Percentiles rank a stretch among this genome's conserved stretches.
These are phyloP conservation scores for Pollimyrus isidori DNA, from an alignment of 2,113 vertebrate species.

Conservation along the genomic window DNA sequence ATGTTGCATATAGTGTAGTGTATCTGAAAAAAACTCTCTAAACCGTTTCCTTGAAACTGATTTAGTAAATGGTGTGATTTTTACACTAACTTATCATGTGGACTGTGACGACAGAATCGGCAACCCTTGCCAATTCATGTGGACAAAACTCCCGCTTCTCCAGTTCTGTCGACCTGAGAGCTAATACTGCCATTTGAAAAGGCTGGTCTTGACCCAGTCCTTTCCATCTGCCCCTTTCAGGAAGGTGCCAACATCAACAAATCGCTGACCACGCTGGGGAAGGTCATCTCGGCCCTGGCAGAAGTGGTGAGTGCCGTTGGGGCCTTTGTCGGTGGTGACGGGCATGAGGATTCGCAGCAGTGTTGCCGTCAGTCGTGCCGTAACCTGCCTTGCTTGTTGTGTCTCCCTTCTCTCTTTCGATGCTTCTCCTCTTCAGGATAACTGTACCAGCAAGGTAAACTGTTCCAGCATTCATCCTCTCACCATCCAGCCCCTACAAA, in stretches of 20 bases:
- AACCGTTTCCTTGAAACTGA: not conserved
- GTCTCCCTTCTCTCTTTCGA: constrained; percentile 53
- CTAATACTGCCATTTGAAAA: not conserved
- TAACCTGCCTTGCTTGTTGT: constrained; percentile 49
- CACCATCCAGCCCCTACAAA: not conserved
- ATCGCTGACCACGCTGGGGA: constrained; percentile 94
- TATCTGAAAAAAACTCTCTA: not conserved
- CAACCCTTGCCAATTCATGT: not conserved
- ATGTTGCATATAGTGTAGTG: not conserved
- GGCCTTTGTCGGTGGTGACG: constrained; percentile 8
- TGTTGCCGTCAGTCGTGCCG: constrained; percentile 38
- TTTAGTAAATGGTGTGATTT: not conserved
- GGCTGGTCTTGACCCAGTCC: not conserved
- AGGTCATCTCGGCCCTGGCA: constrained; percentile 95
- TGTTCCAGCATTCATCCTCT: constrained; percentile 35
- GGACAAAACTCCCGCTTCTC: not conserved
- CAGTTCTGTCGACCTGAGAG: not conserved
- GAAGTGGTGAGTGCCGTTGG: constrained; percentile 85
- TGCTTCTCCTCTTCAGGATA: constrained; percentile 81
- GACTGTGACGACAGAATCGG: not conserved
- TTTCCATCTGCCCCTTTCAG: constrained; percentile 53
- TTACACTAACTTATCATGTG: not conserved
- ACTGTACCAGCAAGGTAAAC: constrained; percentile 96
- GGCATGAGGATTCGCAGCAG: constrained; percentile 23
- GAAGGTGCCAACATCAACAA: constrained; percentile 99